Conservation (phyloP, 2,113 vertebrate genomes). For the Myxocyprinus asiaticus region DNA sequence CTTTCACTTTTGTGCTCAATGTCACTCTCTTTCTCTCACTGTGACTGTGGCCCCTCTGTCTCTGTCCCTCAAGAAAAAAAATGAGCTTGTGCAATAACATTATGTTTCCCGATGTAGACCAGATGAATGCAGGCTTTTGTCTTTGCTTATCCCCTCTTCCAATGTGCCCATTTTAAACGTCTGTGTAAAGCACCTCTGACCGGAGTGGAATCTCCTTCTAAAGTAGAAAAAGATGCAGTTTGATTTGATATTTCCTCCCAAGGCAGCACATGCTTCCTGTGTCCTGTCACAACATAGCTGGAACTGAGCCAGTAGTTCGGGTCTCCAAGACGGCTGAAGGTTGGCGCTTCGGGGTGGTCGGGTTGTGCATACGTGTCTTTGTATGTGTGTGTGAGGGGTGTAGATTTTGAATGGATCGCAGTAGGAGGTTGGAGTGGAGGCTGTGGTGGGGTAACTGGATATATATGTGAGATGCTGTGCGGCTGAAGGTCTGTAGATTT, state of each 20-base stretch:
- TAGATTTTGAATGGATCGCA: conserved; percentile 60
- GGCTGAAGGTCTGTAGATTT: conserved; percentile 56
- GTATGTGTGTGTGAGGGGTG: conserved; percentile 36
- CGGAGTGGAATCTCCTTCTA: conserved; percentile 51
- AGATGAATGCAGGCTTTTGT: conserved; percentile 64
- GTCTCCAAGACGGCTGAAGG: conserved; percentile 49
- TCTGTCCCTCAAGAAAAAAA: conserved; percentile 49
- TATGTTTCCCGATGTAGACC: conserved; percentile 37
- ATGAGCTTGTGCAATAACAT: conserved; percentile 57
- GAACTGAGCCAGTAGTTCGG: conserved; percentile 60
- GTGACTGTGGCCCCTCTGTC: neutral
- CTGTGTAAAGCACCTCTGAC: conserved; percentile 51
- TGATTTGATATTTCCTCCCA: conserved; percentile 79
- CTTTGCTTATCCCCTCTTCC: conserved; percentile 47
- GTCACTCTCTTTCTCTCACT: conserved; percentile 11
- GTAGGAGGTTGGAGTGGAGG: conserved; percentile 59
- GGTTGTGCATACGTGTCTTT: conserved; percentile 16
- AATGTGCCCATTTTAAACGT: conserved; percentile 55
- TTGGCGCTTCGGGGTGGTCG: conserved; percentile 71
- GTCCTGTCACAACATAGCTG: conserved; percentile 69
- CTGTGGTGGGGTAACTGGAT: conserved; percentile 64
- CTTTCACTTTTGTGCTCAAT: neutral
- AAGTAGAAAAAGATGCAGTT: conserved; percentile 64
- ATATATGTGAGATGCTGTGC: conserved; percentile 52
- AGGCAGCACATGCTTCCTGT: conserved; percentile 68